These are phyloP conservation scores for Epizoanthus stellaris DNA, from an alignment of 92 coral and sea anemone species.

Conservation along the genomic window DNA sequence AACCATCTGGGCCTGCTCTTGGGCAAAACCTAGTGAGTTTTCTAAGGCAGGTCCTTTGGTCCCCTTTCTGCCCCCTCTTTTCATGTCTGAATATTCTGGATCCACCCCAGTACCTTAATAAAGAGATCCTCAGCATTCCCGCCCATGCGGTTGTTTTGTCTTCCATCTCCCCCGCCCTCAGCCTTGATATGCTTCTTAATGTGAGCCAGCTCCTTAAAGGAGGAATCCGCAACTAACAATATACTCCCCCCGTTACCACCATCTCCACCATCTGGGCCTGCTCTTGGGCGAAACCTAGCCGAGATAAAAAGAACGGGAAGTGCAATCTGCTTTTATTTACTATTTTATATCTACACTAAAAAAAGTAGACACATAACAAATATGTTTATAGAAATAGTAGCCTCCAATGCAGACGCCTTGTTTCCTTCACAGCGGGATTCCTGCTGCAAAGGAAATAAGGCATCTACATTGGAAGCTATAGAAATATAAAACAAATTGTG, in stretches of 20 bases:
- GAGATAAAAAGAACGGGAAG: not conserved
- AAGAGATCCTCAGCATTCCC: constrained; percentile 70
- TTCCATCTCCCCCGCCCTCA: constrained; percentile 85
- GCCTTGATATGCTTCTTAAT: constrained; percentile 83
- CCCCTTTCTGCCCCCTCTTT: not conserved
- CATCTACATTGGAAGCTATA: too few relatives aligned
- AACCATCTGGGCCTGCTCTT: constrained; percentile 98
- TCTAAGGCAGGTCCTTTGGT: too few relatives aligned
- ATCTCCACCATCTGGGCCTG: constrained; percentile 99
- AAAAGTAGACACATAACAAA: too few relatives aligned
- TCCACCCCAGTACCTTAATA: constrained; percentile 63
- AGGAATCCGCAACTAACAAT: constrained; percentile 78
- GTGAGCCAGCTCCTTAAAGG: constrained; percentile 84
- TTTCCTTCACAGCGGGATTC: too few relatives aligned
- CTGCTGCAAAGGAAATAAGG: too few relatives aligned
- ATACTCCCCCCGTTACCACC: constrained; percentile 94
- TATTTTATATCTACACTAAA: too few relatives aligned
- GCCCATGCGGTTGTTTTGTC: constrained; percentile 76
- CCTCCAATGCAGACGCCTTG: too few relatives aligned
- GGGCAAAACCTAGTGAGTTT: constrained; percentile 69
- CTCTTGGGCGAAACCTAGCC: constrained; percentile 83
- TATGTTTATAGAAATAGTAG: too few relatives aligned
- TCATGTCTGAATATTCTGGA: not conserved
- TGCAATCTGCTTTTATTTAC: too few relatives aligned
- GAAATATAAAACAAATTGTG: too few relatives aligned